Evolutionary conservation across 1,140 invertebrate genomes (phyloP).

Genomic region (Episyrphus balteatus): DNA sequence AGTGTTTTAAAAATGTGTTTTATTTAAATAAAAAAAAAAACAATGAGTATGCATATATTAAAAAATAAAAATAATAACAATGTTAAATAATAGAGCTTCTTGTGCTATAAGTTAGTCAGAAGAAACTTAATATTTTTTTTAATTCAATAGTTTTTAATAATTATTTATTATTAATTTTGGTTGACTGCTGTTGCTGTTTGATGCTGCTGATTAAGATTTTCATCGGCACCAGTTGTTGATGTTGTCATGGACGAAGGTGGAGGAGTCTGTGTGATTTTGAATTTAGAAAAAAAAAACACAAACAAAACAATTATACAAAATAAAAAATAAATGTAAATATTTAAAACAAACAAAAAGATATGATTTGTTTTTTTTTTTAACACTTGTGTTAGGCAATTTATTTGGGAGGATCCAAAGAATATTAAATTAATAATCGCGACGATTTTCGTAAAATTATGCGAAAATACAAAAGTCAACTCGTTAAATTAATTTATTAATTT

Average conservation of each 20-base stretch:
- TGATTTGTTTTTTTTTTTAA: background rate
- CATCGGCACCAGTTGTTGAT: constrained; percentile 36
- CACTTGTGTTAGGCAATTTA: too few relatives aligned
- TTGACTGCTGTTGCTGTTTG: constrained; percentile 18
- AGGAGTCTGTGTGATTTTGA: constrained; percentile 31
- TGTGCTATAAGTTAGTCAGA: too few relatives aligned
- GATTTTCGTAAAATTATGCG: too few relatives aligned
- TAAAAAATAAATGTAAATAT: constrained; percentile 12
- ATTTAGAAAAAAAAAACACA: constrained; percentile 8
- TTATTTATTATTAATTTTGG: background rate
- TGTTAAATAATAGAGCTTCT: too few relatives aligned
- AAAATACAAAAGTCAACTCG: too few relatives aligned
- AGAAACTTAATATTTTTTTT: background rate
- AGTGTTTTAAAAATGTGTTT: too few relatives aligned
- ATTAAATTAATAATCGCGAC: too few relatives aligned
- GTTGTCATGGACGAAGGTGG: constrained; percentile 36
- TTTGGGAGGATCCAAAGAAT: too few relatives aligned
- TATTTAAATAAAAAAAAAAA: too few relatives aligned
- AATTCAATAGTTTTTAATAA: background rate
- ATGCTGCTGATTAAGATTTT: constrained; percentile 38
- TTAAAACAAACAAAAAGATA: background rate
- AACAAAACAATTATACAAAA: constrained; percentile 21
- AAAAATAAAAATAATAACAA: too few relatives aligned
- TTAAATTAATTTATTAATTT: too few relatives aligned
- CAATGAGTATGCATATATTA: too few relatives aligned